These are phyloP conservation scores for Triplophysa yarkandensis DNA, from an alignment of 2,797 vertebrate genomes.

Conservation along the genomic window DNA sequence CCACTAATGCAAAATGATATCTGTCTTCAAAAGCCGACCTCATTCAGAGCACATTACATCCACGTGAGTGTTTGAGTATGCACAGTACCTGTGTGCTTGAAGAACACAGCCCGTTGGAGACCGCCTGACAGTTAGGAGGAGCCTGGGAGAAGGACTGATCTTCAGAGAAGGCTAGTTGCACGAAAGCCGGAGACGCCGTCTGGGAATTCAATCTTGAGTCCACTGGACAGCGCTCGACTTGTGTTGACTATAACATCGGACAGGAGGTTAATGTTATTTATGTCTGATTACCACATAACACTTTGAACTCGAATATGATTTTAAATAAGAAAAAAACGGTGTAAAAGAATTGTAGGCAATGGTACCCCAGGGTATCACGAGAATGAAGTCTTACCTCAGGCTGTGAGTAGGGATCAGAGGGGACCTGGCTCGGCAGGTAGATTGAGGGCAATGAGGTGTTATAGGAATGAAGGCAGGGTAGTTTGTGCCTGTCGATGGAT, in stretches of 20 bases:
- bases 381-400: conserved; percentile 62
- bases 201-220: conserved; percentile 64
- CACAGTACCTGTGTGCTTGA: conserved; percentile 72
- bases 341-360: neutral
- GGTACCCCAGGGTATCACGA: neutral
- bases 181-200: conserved; percentile 73
- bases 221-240: conserved; percentile 67
- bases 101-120: conserved; percentile 75
- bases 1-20: neutral
- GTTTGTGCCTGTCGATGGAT: conserved; percentile 82
- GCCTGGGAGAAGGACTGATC: conserved; percentile 55
- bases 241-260: conserved; percentile 42
- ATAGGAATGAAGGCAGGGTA: conserved; percentile 80
- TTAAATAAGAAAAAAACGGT: too few relatives aligned
- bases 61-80: neutral
- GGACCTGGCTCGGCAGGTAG: conserved; percentile 79
- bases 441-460: conserved; percentile 88
- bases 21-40: neutral
- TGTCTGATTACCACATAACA: neutral
- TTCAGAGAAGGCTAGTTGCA: conserved; percentile 75
- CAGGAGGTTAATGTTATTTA: conserved; percentile 13
- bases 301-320: neutral
- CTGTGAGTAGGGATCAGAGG: conserved; percentile 61
- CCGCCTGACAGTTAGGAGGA: conserved; percentile 63
- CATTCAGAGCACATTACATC: neutral